These are phyloP conservation scores for Margarornis squamiger DNA, from an alignment of 2,797 vertebrate genomes.

Conservation along the genomic window DNA sequence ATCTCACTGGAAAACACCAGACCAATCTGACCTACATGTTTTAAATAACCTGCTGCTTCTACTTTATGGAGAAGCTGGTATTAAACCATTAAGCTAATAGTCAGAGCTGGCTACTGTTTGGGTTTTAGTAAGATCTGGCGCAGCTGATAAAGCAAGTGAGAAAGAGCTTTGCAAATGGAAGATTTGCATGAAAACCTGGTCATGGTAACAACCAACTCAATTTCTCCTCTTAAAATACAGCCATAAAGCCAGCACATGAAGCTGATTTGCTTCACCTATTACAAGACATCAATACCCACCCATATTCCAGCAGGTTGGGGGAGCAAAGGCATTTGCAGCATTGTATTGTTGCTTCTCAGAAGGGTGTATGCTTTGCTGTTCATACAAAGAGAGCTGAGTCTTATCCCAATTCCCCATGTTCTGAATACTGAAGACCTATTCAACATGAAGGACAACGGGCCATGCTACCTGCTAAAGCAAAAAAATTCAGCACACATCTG, in stretches of 20 bases:
- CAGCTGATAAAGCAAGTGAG: constrained; percentile 17
- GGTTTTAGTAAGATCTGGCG: constrained; percentile 9
- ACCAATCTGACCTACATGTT: constrained; percentile 31
- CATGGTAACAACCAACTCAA: neutral
- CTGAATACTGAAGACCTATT: neutral
- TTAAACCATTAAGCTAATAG: constrained; percentile 46
- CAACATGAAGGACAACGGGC: neutral
- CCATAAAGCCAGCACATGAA: neutral
- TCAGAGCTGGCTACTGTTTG: constrained; percentile 12
- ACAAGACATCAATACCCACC: neutral
- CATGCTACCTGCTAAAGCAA: neutral
- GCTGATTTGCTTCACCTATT: neutral
- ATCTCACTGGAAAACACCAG: neutral
- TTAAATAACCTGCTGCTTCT: constrained; percentile 39
- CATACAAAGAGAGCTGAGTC: neutral
- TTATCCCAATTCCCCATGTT: neutral
- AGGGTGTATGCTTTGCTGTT: neutral
- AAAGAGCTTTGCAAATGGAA: neutral
- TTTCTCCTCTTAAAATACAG: neutral
- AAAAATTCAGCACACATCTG: neutral
- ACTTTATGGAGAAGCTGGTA: constrained; percentile 27
- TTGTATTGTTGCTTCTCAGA: neutral
- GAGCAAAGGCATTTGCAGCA: neutral
- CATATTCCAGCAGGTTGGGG: neutral
- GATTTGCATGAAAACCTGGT: neutral